Conservation (phyloP, 2,888 invertebrate species). For the Agrotis clavis region DNA sequence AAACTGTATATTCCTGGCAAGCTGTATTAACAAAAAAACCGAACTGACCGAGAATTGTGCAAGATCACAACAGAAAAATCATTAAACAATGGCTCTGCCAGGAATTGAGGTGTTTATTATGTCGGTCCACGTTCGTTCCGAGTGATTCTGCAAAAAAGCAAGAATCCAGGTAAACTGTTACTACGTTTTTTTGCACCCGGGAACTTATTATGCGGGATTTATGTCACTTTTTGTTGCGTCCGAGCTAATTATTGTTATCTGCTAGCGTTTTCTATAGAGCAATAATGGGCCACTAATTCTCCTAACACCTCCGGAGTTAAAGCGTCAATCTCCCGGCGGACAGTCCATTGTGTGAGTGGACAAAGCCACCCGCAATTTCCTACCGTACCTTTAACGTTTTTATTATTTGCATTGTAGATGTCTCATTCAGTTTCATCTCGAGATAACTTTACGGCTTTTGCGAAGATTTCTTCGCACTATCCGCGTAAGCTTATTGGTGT, state of each 20-base stretch:
- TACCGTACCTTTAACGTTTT: constrained; percentile 87
- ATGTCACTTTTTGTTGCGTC: constrained; percentile 90
- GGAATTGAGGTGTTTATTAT: constrained; percentile 91
- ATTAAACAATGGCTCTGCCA: constrained; percentile 90
- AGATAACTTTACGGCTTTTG: constrained; percentile 72
- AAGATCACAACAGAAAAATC: constrained; percentile 90
- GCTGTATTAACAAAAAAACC: constrained; percentile 78
- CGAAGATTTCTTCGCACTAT: constrained; percentile 63
- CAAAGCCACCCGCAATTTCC: constrained; percentile 89
- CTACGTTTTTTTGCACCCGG: constrained; percentile 82
- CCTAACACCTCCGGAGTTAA: constrained; percentile 88
- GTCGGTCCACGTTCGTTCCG: constrained; percentile 82
- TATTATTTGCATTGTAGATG: constrained; percentile 84
- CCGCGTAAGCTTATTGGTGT: constrained; percentile 42
- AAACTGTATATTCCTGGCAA: constrained; percentile 86
- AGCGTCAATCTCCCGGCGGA: constrained; percentile 84
- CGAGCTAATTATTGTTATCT: constrained; percentile 91
- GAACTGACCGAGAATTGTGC: constrained; percentile 87
- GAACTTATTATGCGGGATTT: constrained; percentile 91
- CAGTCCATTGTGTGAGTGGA: constrained; percentile 81
- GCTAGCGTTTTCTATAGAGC: constrained; percentile 84
- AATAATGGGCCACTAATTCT: constrained; percentile 90
- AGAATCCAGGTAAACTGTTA: constrained; percentile 85
- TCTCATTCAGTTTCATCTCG: constrained; percentile 84
- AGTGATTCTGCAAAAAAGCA: constrained; percentile 85